Evolutionary conservation across 2,113 vertebrate species (phyloP).

Genomic region (Clupea harengus): DNA sequence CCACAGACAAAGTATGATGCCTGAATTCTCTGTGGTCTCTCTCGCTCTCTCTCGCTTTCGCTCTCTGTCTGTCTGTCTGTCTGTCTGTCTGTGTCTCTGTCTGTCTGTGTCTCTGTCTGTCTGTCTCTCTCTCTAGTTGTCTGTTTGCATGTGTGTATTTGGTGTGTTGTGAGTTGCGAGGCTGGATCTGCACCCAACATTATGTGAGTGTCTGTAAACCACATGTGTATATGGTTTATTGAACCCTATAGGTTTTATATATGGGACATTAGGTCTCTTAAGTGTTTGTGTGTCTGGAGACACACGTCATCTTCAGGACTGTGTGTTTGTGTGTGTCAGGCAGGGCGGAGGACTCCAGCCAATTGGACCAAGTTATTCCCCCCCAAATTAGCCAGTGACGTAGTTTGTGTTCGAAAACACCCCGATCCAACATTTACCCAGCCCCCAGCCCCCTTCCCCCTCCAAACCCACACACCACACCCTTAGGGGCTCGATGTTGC

Average conservation of each 20-base stretch:
- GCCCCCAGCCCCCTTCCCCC: background rate
- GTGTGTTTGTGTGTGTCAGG: conserved; percentile 13
- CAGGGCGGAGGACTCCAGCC: background rate
- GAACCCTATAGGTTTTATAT: background rate
- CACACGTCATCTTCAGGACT: background rate
- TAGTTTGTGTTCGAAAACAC: background rate
- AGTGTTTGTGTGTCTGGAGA: background rate
- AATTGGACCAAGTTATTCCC: background rate
- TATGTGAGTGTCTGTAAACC: background rate
- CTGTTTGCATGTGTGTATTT: background rate
- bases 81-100: background rate
- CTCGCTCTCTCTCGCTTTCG: background rate
- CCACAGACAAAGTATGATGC: background rate
- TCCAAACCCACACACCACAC: background rate
- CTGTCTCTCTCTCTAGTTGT: background rate
- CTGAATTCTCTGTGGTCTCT: background rate
- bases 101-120: background rate
- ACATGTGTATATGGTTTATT: background rate
- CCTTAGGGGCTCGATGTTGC: background rate
- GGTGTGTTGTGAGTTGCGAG: background rate
- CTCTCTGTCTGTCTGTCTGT: background rate
- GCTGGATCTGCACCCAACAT: background rate
- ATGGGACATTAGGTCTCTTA: background rate
- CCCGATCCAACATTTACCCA: background rate
- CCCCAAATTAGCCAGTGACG: background rate